Percentiles rank a stretch among this genome's conserved stretches.
These are phyloP conservation scores for Panorpa germanica DNA, from an alignment of 2,888 invertebrate species.

Conservation along the genomic window DNA sequence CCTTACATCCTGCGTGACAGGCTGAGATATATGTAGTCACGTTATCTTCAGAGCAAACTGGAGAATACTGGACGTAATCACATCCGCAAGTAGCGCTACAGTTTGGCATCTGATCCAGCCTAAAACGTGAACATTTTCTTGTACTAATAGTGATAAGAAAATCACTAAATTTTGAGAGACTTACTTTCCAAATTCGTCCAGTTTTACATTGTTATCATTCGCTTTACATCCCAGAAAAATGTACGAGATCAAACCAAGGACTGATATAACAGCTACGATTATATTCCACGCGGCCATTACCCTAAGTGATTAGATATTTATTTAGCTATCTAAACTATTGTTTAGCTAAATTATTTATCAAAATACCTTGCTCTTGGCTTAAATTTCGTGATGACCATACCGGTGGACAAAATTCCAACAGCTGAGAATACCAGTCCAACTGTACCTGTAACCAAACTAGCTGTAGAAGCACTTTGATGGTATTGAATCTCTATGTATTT, in stretches of 20 bases:
- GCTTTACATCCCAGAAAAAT: constrained; percentile 33
- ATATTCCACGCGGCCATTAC: constrained; percentile 43
- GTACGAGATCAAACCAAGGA: constrained; percentile 33
- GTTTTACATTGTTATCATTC: constrained; percentile 30
- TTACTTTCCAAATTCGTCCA: constrained; percentile 20
- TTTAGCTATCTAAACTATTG: too few relatives aligned
- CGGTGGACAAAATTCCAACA: constrained; percentile 35
- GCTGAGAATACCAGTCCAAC: constrained; percentile 38
- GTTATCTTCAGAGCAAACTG: constrained; percentile 37
- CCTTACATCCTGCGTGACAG: constrained; percentile 47
- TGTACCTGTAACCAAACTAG: constrained; percentile 44
- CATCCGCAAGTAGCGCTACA: constrained; percentile 40
- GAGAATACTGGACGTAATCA: constrained; percentile 41
- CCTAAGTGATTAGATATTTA: too few relatives aligned
- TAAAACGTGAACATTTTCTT: constrained; percentile 25
- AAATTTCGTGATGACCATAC: constrained; percentile 34
- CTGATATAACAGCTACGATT: constrained; percentile 31
- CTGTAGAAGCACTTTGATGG: constrained; percentile 49
- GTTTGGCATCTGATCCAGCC: constrained; percentile 24
- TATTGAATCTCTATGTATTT: constrained; percentile 73
- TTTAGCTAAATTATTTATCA: too few relatives aligned
- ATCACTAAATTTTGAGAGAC: too few relatives aligned
- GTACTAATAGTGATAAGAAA: constrained; percentile 21
- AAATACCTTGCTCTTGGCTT: constrained; percentile 35
- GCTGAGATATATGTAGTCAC: constrained; percentile 42